phyloP scores from a whole-genome alignment of 2,113 vertebrate genomes.

The Sander lucioperca region DNA sequence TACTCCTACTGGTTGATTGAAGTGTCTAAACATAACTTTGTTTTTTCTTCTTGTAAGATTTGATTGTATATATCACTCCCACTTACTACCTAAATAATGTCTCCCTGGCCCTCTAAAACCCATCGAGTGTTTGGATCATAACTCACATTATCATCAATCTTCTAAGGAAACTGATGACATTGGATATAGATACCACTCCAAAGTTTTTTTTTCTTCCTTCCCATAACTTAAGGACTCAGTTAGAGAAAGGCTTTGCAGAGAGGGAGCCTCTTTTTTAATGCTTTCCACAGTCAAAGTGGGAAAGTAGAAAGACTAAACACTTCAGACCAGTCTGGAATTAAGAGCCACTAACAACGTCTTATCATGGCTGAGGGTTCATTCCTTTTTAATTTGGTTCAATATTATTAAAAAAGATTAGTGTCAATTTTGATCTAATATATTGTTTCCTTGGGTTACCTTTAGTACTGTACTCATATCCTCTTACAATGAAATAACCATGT shows the following conservation, averaged over 20 bases:
- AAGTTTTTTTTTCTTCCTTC: neutral
- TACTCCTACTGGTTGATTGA: conserved; percentile 2
- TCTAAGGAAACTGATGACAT: conserved; percentile 18
- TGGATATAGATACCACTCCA: conserved; percentile 21
- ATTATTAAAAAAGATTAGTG: conserved; percentile 14
- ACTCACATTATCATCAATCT: conserved; percentile 50
- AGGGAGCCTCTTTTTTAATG: neutral
- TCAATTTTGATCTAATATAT: neutral
- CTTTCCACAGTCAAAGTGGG: conserved; percentile 29
- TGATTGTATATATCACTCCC: conserved; percentile 13
- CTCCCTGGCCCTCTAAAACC: conserved; percentile 11
- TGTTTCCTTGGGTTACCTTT: neutral
- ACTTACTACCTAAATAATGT: conserved; percentile 16
- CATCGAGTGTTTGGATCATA: conserved; percentile 43
- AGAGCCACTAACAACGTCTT: neutral
- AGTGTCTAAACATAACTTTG: neutral
- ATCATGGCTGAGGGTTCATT: neutral
- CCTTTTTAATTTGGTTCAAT: conserved; percentile 9
- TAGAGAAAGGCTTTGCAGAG: conserved; percentile 6
- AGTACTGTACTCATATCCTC: neutral
- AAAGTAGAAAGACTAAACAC: conserved; percentile 50
- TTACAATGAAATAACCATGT: neutral
- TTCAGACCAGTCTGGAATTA: neutral
- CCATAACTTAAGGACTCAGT: conserved; percentile 13
- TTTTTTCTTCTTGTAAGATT: neutral